A percentile compares a stretch with the other conserved stretches of the same genome.
phyloP scores from a whole-genome alignment of 2,888 invertebrate species.

The Mechanitis mazaeus region DNA sequence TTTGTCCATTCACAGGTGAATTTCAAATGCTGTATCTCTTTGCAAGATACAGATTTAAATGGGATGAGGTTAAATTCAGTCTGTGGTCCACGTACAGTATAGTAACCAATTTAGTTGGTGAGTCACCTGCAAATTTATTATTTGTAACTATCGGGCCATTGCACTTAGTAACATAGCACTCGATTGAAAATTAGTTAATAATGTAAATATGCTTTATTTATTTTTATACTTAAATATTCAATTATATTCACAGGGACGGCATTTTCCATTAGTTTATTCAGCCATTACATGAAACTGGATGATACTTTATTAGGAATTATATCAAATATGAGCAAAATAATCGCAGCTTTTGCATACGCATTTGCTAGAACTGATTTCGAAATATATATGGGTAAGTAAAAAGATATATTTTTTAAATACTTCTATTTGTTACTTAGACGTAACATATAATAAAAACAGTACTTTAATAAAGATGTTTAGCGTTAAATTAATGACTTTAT shows the following conservation, averaged over 20 bases:
- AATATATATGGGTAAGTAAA: conserved; percentile 83
- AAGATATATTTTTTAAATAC: neutral
- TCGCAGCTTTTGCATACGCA: conserved; percentile 89
- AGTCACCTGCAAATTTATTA: conserved; percentile 31
- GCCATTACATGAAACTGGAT: conserved; percentile 86
- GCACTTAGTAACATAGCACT: too few species aligned
- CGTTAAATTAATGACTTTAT: neutral
- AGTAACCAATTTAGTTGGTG: conserved; percentile 72
- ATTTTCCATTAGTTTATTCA: conserved; percentile 88
- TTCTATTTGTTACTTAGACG: too few species aligned
- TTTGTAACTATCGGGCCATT: neutral
- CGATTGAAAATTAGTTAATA: too few species aligned
- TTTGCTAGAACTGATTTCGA: conserved; percentile 86
- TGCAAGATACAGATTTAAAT: conserved; percentile 73
- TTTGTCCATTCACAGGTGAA: conserved; percentile 66
- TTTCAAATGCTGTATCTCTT: conserved; percentile 75
- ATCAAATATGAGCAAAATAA: conserved; percentile 88
- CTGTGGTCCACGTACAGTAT: conserved; percentile 76
- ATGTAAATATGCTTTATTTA: too few species aligned
- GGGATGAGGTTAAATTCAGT: conserved; percentile 77
- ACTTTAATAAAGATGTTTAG: neutral
- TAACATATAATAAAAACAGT: too few species aligned
- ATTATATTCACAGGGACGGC: conserved; percentile 79
- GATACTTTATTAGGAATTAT: conserved; percentile 91
- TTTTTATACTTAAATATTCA: too few species aligned